phyloP scores from a whole-genome alignment of 2,888 invertebrate genomes.

The Busseola fusca region DNA sequence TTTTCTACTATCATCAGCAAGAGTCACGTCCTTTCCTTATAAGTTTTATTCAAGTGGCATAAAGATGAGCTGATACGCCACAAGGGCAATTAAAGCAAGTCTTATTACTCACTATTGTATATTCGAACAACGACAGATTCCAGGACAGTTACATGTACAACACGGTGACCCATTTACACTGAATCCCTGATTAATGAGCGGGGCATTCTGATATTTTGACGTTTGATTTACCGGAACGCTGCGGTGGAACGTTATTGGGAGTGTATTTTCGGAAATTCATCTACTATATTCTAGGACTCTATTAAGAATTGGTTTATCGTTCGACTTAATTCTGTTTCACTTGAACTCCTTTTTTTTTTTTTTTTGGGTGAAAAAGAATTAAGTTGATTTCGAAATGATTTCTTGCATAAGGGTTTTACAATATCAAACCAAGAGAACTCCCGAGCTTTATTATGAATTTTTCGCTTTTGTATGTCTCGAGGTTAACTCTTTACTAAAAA shows the following conservation, averaged over 20 bases:
- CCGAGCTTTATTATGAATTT: background rate
- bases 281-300: background rate
- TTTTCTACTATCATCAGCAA: slow-evolving; percentile 20
- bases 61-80: slow-evolving; percentile 43
- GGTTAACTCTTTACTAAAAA: background rate
- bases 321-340: no score
- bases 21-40: slow-evolving; percentile 51
- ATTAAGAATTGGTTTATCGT: background rate
- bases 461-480: background rate
- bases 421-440: background rate
- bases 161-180: slow-evolving; percentile 41
- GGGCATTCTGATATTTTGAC: slow-evolving; percentile 39
- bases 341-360: no score
- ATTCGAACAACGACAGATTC: slow-evolving; percentile 34
- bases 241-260: slow-evolving; percentile 10
- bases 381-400: background rate
- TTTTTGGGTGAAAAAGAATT: background rate
- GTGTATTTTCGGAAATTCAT: slow-evolving; percentile 9
- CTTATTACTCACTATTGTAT: slow-evolving; percentile 39
- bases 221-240: slow-evolving; percentile 29
- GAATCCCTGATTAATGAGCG: slow-evolving; percentile 50
- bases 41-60: slow-evolving; percentile 26
- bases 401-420: background rate
- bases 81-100: slow-evolving; percentile 49
- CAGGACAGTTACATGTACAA: slow-evolving; percentile 22